These are phyloP conservation scores for Diaperis boleti DNA, from an alignment of 2,888 invertebrate genomes.

Conservation along the genomic window DNA sequence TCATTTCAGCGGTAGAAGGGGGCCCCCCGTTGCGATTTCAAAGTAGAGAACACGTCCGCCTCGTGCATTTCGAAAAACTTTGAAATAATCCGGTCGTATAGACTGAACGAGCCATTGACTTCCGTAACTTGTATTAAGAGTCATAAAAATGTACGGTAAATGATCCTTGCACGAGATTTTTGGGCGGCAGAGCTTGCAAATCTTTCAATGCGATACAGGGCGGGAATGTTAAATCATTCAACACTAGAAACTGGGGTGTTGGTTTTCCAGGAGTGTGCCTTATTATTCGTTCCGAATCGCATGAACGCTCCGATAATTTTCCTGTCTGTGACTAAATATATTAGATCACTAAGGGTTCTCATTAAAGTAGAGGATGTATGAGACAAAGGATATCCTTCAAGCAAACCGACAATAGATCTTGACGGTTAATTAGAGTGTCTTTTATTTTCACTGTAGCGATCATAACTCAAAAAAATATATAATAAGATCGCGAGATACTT, in stretches of 20 bases:
- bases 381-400: constrained; percentile 44
- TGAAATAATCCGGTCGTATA: constrained; percentile 41
- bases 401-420: constrained; percentile 43
- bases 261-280: constrained; percentile 49
- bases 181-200: constrained; percentile 26
- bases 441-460: constrained; percentile 17
- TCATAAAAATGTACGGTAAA: constrained; percentile 44
- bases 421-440: constrained; percentile 42
- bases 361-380: constrained; percentile 39
- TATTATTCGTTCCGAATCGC: constrained; percentile 50
- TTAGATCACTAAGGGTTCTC: constrained; percentile 42
- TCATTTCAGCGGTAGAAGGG: constrained; percentile 2
- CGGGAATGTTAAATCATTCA: constrained; percentile 42
- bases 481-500: constrained; percentile 10
- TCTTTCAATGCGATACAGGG: constrained; percentile 34
- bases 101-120: constrained; percentile 43
- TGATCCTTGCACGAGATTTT: constrained; percentile 40
- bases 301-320: constrained; percentile 53
- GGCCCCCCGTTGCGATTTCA: constrained; percentile 7
- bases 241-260: constrained; percentile 33
- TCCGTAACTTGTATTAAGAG: constrained; percentile 36
- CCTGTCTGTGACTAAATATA: constrained; percentile 48
- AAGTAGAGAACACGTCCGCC: constrained; percentile 25
- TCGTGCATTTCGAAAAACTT: constrained; percentile 28
- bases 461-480: constrained; percentile 2